Conservation (phyloP, 1,140 invertebrate genomes). For the Dreissena polymorpha region DNA sequence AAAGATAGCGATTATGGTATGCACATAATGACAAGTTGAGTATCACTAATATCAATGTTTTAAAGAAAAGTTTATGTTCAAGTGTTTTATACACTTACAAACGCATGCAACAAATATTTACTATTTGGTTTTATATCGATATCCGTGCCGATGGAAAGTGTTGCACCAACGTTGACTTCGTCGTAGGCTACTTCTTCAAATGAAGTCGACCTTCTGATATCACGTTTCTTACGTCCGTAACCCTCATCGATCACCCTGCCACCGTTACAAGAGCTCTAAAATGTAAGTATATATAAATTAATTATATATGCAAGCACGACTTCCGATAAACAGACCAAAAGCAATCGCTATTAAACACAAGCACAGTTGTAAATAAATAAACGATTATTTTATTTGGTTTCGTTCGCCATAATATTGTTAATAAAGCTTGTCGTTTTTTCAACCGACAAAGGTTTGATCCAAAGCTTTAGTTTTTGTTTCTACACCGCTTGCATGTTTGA, state of each 20-base stretch:
- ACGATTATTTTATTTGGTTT: not conserved
- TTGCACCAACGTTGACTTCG: conserved; percentile 27
- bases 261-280: not conserved
- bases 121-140: conserved; percentile 16
- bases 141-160: conserved; percentile 28
- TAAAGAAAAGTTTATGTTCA: not conserved
- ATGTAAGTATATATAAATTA: not conserved
- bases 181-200: conserved; percentile 19
- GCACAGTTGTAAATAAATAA: not conserved
- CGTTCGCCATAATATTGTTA: too few relatives aligned
- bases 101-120: not conserved
- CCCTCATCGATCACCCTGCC: not conserved
- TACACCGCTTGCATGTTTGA: not conserved
- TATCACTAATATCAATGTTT: not conserved
- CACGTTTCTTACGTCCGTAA: conserved; percentile 19
- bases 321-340: not conserved
- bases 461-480: not conserved
- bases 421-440: not conserved
- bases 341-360: not conserved
- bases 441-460: not conserved
- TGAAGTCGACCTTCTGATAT: too few relatives aligned
- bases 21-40: too few relatives aligned
- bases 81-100: not conserved
- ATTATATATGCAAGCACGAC: not conserved
- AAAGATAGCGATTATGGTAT: not conserved